Percentiles rank a stretch among this genome's conserved stretches.
phyloP scores from a whole-genome alignment of 2,888 invertebrate genomes.

The Sesia apiformis region DNA sequence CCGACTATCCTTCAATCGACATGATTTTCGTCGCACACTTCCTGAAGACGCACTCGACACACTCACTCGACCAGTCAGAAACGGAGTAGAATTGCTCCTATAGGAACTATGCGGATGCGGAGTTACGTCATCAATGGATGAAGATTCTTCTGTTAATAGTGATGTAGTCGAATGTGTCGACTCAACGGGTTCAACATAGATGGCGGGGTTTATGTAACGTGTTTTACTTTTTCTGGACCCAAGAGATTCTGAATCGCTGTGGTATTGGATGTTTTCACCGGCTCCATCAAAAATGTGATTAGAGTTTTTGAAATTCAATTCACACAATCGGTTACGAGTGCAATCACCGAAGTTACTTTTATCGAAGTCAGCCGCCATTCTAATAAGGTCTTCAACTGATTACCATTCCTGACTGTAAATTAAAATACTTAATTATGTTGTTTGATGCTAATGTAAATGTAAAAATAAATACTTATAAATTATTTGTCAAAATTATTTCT shows the following conservation, averaged over 20 bases:
- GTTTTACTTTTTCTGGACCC: slow-evolving; percentile 54
- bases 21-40: slow-evolving; percentile 56
- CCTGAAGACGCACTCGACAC: slow-evolving; percentile 33
- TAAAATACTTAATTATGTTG: not conserved
- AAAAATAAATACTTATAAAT: no score
- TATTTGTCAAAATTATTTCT: no score
- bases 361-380: slow-evolving; percentile 45
- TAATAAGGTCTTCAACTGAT: not conserved
- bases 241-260: slow-evolving; percentile 58
- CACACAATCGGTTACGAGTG: slow-evolving; percentile 31
- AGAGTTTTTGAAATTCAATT: slow-evolving; percentile 29
- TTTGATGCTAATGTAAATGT: no score
- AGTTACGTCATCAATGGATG: slow-evolving; percentile 45
- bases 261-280: slow-evolving; percentile 55
- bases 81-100: slow-evolving; percentile 59
- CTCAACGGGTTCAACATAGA: slow-evolving; percentile 71
- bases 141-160: slow-evolving; percentile 43
- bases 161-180: slow-evolving; percentile 56
- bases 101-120: slow-evolving; percentile 62
- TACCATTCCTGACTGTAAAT: not conserved
- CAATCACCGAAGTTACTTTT: slow-evolving; percentile 56
- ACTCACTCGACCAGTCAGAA: slow-evolving; percentile 49
- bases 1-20: slow-evolving; percentile 28
- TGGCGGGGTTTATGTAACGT: slow-evolving; percentile 76
- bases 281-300: slow-evolving; percentile 62